Evolutionary conservation across 2,113 vertebrate species (phyloP), one percentile per base, ranked within the genome.

Genomic region (Cariama cristata): DNA sequence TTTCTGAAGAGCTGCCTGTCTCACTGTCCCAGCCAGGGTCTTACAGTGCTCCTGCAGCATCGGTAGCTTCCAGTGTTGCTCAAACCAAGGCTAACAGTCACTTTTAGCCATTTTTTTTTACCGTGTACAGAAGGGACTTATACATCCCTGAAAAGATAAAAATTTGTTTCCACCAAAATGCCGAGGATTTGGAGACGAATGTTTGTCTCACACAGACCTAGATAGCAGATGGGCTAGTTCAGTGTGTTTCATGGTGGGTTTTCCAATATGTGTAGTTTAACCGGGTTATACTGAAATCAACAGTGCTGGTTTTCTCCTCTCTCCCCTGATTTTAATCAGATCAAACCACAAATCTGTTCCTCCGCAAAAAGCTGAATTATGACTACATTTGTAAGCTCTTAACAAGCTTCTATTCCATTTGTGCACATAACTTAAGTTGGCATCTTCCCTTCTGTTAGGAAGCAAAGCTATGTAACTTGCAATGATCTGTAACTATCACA

Each of bases 31-130:
- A 53, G 42, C 22, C 17, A 5, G 11, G 9, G 6, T 45, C 30
- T 14, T 44, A 3, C 35, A 35, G 56, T 17, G 22, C 26, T 89
- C 11, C 19, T 68, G 1, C n/a, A 67, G 23, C 45, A 72, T 16
- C 1, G 2, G 22, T 53, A 14, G 2, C 15, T 82, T 33, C 44
- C 9, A 40, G 40, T 14, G 14, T 28, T 76, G 58, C 23, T 90
- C 32, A 76, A 45, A 72, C 27, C 6, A 50, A 40, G 22, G 56
- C 24, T 58, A 42, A 40, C 33, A 40, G 49, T 42, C 0, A 0
- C 35, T 47, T 75, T 38, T 17, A 32, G 14, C 38, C 2, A 14
- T 27, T 60, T 63, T 35, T 67, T 89, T 30, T 67, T 4, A 12
- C n/a, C 21, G 21, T 2, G 4, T 21, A 33, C 3, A 33, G 12